Conservation (phyloP, 2,888 invertebrate genomes). For the Neuroscelio doddi region DNA sequence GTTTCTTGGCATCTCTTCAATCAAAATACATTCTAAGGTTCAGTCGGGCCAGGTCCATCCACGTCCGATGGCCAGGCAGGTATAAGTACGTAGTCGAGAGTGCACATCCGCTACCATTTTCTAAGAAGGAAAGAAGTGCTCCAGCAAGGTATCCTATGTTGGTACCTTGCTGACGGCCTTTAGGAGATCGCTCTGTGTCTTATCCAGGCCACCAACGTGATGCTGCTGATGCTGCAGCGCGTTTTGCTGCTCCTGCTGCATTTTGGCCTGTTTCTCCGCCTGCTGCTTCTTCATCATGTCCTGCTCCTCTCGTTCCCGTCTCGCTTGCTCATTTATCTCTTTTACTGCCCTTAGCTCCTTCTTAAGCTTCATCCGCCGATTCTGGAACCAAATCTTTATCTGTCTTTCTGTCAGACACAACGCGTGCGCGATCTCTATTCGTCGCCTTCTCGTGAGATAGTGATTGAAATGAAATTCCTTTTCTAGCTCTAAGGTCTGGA, state of each 20-base stretch:
- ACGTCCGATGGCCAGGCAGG: conserved; percentile 54
- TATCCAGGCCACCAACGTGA: conserved; percentile 83
- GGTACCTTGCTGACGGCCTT: conserved; percentile 85
- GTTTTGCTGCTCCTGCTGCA: conserved; percentile 81
- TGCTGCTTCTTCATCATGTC: conserved; percentile 93
- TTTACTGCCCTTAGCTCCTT: conserved; percentile 95
- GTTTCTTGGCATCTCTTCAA: conserved; percentile 40
- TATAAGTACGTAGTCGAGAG: conserved; percentile 69
- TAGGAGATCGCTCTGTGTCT: conserved; percentile 82
- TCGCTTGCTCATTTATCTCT: conserved; percentile 95
- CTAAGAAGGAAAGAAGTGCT: conserved; percentile 49
- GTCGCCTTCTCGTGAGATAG: conserved; percentile 94
- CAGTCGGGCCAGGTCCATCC: conserved; percentile 62
- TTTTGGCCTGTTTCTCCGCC: conserved; percentile 88
- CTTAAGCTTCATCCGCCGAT: conserved; percentile 96
- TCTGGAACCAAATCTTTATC: conserved; percentile 98
- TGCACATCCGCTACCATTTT: conserved; percentile 46
- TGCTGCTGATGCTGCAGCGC: conserved; percentile 80
- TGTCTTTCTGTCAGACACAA: conserved; percentile 96
- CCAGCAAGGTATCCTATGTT: conserved; percentile 76
- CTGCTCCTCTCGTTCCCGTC: conserved; percentile 91
- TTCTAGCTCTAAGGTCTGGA: conserved; percentile 97
- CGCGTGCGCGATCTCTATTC: conserved; percentile 98
- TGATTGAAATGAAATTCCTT: conserved; percentile 99
- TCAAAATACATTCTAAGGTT: conserved; percentile 69